Conservation (phyloP, 2,113 vertebrate species). For the Hucho hucho region DNA sequence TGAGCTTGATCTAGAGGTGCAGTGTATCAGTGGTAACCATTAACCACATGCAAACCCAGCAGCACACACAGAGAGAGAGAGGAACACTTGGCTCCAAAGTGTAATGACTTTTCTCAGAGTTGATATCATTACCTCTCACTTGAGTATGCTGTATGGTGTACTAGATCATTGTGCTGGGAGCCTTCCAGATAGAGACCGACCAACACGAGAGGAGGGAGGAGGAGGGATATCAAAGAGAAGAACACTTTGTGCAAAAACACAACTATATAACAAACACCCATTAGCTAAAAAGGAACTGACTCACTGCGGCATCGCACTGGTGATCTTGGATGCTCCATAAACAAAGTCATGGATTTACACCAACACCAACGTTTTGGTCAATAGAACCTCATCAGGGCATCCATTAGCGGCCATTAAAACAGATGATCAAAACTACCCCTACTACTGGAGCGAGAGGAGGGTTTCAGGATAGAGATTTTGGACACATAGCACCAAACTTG, state of each 20-base stretch:
- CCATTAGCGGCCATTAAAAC: no score
- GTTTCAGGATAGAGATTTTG: not conserved
- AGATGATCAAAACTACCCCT: no score
- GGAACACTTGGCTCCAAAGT: not conserved
- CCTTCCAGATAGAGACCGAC: not conserved
- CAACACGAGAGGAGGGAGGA: not conserved
- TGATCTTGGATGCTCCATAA: no score
- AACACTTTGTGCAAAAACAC: not conserved
- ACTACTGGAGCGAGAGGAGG: not conserved
- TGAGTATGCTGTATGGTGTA: not conserved
- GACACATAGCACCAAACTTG: no score
- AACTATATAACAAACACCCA: not conserved
- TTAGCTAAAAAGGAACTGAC: no score
- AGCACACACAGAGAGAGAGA: not conserved
- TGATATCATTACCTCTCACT: constrained; percentile 16
- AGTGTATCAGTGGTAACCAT: no score
- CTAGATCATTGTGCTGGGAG: not conserved
- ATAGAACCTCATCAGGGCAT: no score
- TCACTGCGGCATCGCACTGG: no score
- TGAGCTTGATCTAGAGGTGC: no score
- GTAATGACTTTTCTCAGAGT: constrained; percentile 14
- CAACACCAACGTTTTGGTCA: no score
- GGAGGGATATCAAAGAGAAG: not conserved
- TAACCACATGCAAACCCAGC: not conserved
- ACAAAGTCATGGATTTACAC: no score